Evolutionary conservation across 2,888 invertebrate species (phyloP).

Genomic region (Diarsia rubi): DNA sequence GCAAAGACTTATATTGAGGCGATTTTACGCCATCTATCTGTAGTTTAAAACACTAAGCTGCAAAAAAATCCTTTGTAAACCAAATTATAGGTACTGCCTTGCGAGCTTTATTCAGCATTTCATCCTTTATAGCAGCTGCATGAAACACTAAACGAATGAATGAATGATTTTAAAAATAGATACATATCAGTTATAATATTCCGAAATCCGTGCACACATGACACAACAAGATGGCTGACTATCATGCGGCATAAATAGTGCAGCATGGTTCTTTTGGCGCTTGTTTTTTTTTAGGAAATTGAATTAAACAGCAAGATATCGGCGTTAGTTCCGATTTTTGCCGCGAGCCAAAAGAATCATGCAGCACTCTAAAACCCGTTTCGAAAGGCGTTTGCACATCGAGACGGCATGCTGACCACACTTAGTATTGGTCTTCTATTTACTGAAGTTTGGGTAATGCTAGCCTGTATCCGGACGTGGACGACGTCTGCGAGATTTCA

Average conservation of each 20-base stretch:
- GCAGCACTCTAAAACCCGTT: slow-evolving; percentile 50
- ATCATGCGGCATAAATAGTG: slow-evolving; percentile 48
- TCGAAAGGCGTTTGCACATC: slow-evolving; percentile 60
- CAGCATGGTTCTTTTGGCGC: background rate
- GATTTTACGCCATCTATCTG: slow-evolving; percentile 4
- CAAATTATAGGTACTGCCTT: slow-evolving; percentile 4
- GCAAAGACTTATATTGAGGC: slow-evolving; percentile 2
- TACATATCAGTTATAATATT: slow-evolving; percentile 24
- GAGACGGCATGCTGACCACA: slow-evolving; percentile 63
- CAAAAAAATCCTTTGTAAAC: background rate
- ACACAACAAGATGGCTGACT: slow-evolving; percentile 42
- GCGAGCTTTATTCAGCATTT: background rate
- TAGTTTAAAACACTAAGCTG: slow-evolving; percentile 3
- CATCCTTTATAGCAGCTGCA: slow-evolving; percentile 18
- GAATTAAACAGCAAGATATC: background rate
- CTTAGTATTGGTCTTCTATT: slow-evolving; percentile 64
- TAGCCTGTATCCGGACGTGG: slow-evolving; percentile 96
- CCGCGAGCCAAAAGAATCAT: background rate
- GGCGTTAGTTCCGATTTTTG: background rate
- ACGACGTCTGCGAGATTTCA: slow-evolving; percentile 95
- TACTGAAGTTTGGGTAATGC: slow-evolving; percentile 76
- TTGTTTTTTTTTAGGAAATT: background rate
- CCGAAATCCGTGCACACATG: slow-evolving; percentile 47
- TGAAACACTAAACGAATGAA: slow-evolving; percentile 38
- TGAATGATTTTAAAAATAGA: slow-evolving; percentile 43